phyloP scores from a whole-genome alignment of 2,797 vertebrate species.

The Gadopsis bispinosus region DNA sequence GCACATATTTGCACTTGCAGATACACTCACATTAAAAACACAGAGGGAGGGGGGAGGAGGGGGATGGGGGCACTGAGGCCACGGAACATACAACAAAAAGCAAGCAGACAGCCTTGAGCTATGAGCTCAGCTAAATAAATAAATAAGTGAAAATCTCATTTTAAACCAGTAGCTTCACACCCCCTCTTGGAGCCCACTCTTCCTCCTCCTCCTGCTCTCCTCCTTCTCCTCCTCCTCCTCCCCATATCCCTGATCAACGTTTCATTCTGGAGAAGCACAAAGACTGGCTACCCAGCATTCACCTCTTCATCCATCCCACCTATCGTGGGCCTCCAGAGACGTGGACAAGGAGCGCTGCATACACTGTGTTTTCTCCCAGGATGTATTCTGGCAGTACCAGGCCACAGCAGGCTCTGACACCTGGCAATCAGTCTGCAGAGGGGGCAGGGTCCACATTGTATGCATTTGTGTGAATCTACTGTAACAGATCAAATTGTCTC shows the following conservation, averaged over 20 bases:
- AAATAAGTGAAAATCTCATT: slow-evolving; percentile 81
- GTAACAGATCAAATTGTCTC: slow-evolving; percentile 43
- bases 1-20: slow-evolving; percentile 59
- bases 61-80: slow-evolving; percentile 67
- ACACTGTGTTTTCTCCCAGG: slow-evolving; percentile 29
- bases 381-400: slow-evolving; percentile 39
- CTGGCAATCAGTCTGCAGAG: slow-evolving; percentile 47
- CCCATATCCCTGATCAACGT: slow-evolving; percentile 68
- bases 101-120: slow-evolving; percentile 82
- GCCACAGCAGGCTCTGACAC: slow-evolving; percentile 51
- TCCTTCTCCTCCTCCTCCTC: slow-evolving; percentile 38
- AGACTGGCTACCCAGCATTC: slow-evolving; percentile 56
- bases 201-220: slow-evolving; percentile 53
- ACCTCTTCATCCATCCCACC: slow-evolving; percentile 57
- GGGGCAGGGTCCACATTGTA: slow-evolving; percentile 11
- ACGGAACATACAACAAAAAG: slow-evolving; percentile 77
- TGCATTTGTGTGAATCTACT: slow-evolving; percentile 22
- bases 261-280: slow-evolving; percentile 69
- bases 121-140: slow-evolving; percentile 81
- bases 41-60: slow-evolving; percentile 46
- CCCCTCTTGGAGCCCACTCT: slow-evolving; percentile 55
- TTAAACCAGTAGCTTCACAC: slow-evolving; percentile 75
- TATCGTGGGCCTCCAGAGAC: slow-evolving; percentile 53
- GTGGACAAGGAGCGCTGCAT: slow-evolving; percentile 15
- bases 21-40: slow-evolving; percentile 68